Percentiles rank a stretch among this genome's conserved stretches.
Conservation (phyloP, 2,797 vertebrate genomes). For the Oreochromis grahami region DNA sequence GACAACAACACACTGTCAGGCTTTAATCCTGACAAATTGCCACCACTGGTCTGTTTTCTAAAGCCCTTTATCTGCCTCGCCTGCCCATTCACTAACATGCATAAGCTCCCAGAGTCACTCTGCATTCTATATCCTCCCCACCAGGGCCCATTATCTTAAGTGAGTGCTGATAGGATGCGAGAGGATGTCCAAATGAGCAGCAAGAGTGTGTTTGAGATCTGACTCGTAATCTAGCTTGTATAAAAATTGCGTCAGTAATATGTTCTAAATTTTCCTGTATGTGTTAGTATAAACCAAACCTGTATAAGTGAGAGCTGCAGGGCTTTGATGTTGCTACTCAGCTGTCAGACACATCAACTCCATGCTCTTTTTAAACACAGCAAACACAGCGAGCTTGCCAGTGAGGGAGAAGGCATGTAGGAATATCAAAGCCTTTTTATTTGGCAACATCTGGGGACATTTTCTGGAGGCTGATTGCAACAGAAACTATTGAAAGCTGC, state of each 20-base stretch:
- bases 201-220: background rate
- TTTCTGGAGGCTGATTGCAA: constrained; percentile 13
- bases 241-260: background rate
- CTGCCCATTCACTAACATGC: background rate
- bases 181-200: constrained; percentile 17
- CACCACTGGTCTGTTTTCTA: background rate
- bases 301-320: background rate
- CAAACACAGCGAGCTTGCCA: background rate
- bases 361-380: constrained; percentile 1
- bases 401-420: background rate
- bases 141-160: constrained; percentile 43
- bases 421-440: constrained; percentile 40
- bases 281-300: background rate
- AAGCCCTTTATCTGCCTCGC: constrained; percentile 36
- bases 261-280: background rate
- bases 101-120: background rate
- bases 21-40: constrained; percentile 57
- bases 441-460: constrained; percentile 24
- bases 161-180: constrained; percentile 30
- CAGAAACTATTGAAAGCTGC: background rate
- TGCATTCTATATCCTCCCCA: constrained; percentile 21
- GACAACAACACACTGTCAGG: background rate
- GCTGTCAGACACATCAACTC: constrained; percentile 11
- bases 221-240: background rate
- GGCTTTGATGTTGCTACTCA: constrained; percentile 21